phyloP scores from a whole-genome alignment of 2,797 vertebrate genomes.

The Uromys caudimaculatus region DNA sequence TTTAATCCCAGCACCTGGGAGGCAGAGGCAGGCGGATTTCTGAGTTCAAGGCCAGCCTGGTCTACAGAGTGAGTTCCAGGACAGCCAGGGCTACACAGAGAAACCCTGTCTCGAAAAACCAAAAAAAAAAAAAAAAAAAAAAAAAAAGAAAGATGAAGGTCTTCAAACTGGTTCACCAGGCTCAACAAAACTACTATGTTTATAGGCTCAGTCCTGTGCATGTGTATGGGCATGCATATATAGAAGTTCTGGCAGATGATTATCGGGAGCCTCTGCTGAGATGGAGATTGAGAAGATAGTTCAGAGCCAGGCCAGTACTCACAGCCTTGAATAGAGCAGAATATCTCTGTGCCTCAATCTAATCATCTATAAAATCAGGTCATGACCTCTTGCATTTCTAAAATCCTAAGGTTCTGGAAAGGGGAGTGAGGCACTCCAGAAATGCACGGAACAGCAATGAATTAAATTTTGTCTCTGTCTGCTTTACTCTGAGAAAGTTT shows the following conservation, averaged over 20 bases:
- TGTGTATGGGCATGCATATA: not conserved
- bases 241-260: not conserved
- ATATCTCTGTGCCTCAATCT: not conserved
- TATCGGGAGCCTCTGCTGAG: not conserved
- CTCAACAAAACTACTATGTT: constrained; percentile 23
- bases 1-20: no score
- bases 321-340: not conserved
- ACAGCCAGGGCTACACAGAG: no score
- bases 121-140: no score
- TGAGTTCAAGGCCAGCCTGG: no score
- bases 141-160: not conserved
- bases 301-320: not conserved
- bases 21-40: no score
- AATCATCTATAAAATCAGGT: constrained; percentile 15
- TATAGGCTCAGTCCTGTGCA: not conserved
- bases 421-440: not conserved
- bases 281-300: not conserved
- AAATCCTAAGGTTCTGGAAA: constrained; percentile 10
- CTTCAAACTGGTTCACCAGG: constrained; percentile 4
- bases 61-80: no score
- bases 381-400: constrained; percentile 6
- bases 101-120: no score
- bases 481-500: constrained; percentile 1
- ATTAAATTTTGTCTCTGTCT: constrained; percentile 26
- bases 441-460: not conserved